phyloP scores from a whole-genome alignment of 2,113 vertebrate genomes.

The Rattus rattus region DNA sequence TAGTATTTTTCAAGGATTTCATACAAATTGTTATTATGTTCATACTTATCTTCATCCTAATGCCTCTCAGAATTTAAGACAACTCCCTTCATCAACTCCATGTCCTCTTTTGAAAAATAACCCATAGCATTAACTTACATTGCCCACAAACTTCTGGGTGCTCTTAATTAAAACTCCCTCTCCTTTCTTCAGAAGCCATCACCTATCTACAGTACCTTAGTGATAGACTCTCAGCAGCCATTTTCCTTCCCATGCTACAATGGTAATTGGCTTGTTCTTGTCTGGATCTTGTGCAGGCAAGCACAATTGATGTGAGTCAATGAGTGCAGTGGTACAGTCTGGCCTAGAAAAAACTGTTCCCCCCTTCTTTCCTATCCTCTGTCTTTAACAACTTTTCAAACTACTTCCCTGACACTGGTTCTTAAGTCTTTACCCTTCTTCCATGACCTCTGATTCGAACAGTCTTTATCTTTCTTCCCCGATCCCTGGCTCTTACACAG shows the following conservation, averaged over 20 bases:
- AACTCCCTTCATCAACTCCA: not conserved
- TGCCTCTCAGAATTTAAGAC: not conserved
- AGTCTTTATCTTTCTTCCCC: not conserved
- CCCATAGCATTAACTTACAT: not conserved
- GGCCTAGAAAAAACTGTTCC: not conserved
- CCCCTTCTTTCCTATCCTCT: fast-evolving
- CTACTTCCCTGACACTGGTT: not conserved
- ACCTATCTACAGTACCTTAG: not conserved
- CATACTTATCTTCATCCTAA: not conserved
- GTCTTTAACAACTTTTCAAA: not conserved
- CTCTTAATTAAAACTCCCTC: not conserved
- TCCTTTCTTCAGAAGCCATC: not conserved
- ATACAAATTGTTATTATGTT: not conserved
- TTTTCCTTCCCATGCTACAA: not conserved
- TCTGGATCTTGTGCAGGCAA: not conserved
- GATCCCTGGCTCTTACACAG: not conserved
- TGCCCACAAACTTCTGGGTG: not conserved
- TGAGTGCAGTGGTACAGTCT: not conserved
- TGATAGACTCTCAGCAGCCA: no score
- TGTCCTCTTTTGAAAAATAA: not conserved
- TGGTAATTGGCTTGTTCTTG: not conserved
- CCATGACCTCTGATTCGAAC: not conserved
- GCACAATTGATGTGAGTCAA: not conserved
- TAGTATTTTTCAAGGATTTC: not conserved
- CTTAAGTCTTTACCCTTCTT: not conserved